Evolutionary conservation across 2,888 invertebrate species (phyloP).

Genomic region (Stenurella melanura): DNA sequence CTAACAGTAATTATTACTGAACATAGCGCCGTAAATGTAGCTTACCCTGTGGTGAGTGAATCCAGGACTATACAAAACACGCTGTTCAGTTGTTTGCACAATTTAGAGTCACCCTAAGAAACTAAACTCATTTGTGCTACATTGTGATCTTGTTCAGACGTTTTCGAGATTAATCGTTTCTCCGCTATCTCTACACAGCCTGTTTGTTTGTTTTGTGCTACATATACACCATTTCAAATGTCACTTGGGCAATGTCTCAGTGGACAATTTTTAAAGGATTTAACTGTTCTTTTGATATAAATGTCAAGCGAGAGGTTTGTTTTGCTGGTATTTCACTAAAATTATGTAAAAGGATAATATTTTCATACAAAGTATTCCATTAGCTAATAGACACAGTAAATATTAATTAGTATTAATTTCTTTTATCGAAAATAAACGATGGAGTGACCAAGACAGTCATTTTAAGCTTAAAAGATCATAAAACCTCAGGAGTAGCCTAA

Average conservation of each 20-base stretch:
- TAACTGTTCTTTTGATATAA: neutral
- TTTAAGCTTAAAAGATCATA: too few species aligned
- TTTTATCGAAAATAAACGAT: too few species aligned
- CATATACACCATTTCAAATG: neutral
- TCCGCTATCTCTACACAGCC: neutral
- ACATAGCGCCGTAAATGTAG: neutral
- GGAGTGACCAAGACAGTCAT: too few species aligned
- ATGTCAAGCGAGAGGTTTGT: neutral
- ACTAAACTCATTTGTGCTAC: constrained; percentile 22
- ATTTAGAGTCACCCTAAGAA: constrained; percentile 1
- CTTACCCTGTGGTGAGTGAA: neutral
- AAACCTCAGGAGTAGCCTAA: too few species aligned
- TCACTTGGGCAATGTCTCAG: neutral
- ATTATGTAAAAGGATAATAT: too few species aligned
- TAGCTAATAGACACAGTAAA: too few species aligned
- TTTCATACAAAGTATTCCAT: too few species aligned
- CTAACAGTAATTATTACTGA: neutral
- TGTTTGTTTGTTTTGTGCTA: constrained; percentile 4
- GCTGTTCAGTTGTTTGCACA: neutral
- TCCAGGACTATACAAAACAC: neutral
- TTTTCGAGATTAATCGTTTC: constrained; percentile 14
- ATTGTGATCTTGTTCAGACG: neutral
- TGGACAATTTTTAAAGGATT: neutral
- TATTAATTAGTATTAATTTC: too few species aligned
- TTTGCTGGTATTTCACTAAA: neutral